These are phyloP conservation scores for Mastomys natalensis DNA, from an alignment of 2,113 vertebrate species.

Conservation along the genomic window DNA sequence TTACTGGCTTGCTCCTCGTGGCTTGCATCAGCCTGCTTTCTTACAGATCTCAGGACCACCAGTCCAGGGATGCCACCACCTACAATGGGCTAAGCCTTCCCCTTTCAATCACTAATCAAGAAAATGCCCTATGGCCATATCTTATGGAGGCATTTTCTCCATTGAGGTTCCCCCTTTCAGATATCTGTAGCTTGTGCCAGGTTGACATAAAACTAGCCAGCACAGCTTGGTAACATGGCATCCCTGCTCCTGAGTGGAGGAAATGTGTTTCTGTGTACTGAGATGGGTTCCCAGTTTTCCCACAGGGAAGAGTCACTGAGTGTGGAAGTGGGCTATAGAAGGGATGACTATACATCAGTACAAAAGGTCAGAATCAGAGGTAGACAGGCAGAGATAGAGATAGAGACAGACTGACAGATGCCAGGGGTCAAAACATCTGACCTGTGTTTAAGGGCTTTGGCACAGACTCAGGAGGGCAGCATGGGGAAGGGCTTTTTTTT, in stretches of 20 bases:
- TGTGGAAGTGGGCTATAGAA: not conserved
- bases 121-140: not conserved
- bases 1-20: not conserved
- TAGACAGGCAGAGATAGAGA: not conserved
- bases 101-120: not conserved
- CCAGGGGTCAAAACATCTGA: not conserved
- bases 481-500: not conserved
- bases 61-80: not conserved
- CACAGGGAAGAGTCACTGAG: not conserved
- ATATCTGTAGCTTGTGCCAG: not conserved
- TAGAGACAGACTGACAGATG: not conserved
- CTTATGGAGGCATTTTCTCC: not conserved
- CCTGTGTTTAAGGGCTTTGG: not conserved
- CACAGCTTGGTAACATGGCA: no score
- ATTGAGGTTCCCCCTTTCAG: not conserved
- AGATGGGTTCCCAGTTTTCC: not conserved
- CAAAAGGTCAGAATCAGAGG: conserved; percentile 19
- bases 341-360: not conserved
- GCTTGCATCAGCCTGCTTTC: not conserved
- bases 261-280: not conserved
- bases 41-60: not conserved
- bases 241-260: not conserved
- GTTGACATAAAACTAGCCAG: not conserved
- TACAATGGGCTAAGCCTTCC: not conserved
- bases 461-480: not conserved